Percentiles rank a stretch among this genome's conserved stretches.
Conservation (phyloP, 1,140 invertebrate species). For the Eupeodes corollae region DNA sequence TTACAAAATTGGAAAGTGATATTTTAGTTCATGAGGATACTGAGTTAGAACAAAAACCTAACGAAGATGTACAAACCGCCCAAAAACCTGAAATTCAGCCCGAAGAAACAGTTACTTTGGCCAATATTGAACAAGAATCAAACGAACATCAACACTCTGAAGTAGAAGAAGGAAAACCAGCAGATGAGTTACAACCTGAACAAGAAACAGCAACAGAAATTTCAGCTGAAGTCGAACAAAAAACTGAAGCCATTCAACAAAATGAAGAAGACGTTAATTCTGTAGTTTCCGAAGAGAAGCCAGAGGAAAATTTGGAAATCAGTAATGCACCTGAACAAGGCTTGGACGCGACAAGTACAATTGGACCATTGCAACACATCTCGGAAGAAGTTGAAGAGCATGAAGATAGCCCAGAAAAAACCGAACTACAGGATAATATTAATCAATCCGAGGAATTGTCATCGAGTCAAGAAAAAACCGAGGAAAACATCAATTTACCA, state of each 20-base stretch:
- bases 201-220: neutral
- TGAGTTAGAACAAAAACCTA: too few species aligned
- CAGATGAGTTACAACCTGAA: too few species aligned
- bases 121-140: too few species aligned
- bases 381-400: neutral
- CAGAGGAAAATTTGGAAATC: neutral
- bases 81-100: too few species aligned
- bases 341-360: neutral
- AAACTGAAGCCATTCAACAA: too few species aligned
- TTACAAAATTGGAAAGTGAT: neutral
- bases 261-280: neutral
- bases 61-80: too few species aligned
- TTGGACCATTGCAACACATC: neutral
- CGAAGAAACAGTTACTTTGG: too few species aligned
- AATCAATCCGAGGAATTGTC: neutral
- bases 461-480: neutral
- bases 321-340: neutral
- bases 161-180: too few species aligned
- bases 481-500: neutral
- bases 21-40: neutral
- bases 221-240: neutral
- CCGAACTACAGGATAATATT: neutral
- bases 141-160: too few species aligned
- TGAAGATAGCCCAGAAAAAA: neutral
- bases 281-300: neutral